Evolutionary conservation across 2,888 invertebrate species (phyloP), one percentile per base, ranked within the genome.

Genomic region (Plagodis pulveraria): DNA sequence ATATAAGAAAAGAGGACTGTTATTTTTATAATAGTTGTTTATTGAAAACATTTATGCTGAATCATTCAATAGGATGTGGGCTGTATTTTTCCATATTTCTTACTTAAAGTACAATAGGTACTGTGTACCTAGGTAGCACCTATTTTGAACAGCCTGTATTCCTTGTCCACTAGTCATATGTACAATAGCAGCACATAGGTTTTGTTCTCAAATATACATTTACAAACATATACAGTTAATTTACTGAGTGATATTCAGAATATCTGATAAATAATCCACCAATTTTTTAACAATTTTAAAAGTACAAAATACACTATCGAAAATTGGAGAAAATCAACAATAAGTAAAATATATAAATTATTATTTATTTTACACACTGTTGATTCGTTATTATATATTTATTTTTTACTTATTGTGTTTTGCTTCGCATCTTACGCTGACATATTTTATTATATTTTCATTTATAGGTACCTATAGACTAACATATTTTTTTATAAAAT

Each of bases 141-240:
- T 45, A 36, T 50, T 52, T 43, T 40, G 22, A 54, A 62, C 77
- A 77, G 80, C 80, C 74, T 78, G 74, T 68, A 67, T 65, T 74
- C 76, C 76, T 77, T 69, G 63, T 69, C 80, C 83, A 78, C 89
- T 90, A 90, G 89, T 90, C 89, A 90, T 84, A 76, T n/a, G n/a
- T 76, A 77, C 82, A 84, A 84, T 79, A 86, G 82, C 83, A 86
- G 83, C 83, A 61, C 56, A 61, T 56, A 60, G 6, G 36, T 51
- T 56, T 33, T 57, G 57, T 50, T 50, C 54, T 62, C 57, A 80
- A 76, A 74, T 70, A 54, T 69, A 62, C 40, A 40, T 7, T 40
- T 40, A 50, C 22, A 44, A 84, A 84, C 83, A 12, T 84, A 83
- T 74, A 71, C 77, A 77, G 74, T 75, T 74, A 67, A 48, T 71